These are phyloP conservation scores for Petrosia ficiformis DNA, from an alignment of 37 sponge, comb jelly and placozoan genomes.

Conservation along the genomic window DNA sequence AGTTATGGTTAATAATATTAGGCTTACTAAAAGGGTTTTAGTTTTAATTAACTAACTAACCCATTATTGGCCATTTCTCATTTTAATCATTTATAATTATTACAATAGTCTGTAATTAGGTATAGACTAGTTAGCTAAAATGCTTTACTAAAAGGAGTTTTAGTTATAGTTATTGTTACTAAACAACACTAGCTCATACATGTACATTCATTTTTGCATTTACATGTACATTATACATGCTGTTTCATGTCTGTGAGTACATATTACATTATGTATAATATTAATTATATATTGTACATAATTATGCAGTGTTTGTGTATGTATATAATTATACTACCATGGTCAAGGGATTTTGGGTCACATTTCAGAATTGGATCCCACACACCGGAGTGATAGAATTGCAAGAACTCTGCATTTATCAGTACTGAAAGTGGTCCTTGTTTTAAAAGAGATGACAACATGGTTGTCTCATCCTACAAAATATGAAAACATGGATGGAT, in stretches of 20 bases:
- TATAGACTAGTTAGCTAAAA: neutral
- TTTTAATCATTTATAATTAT: neutral
- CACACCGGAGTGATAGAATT: conserved; percentile 87
- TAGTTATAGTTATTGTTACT: too few species aligned
- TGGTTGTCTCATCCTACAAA: conserved; percentile 57
- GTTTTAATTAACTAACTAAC: too few species aligned
- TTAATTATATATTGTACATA: neutral
- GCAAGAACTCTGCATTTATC: conserved; percentile 70
- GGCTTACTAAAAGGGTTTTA: too few species aligned
- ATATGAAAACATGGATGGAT: neutral
- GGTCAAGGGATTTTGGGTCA: conserved; percentile 40
- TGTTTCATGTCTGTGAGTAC: neutral
- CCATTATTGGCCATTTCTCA: too few species aligned
- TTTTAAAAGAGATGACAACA: conserved; percentile 35
- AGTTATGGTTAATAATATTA: too few species aligned
- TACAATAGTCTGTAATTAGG: neutral
- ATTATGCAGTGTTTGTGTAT: too few species aligned
- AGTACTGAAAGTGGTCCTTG: conserved; percentile 77
- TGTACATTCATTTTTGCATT: neutral
- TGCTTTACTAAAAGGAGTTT: neutral
- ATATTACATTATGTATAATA: neutral
- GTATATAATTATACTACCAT: conserved; percentile 35
- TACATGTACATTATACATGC: neutral
- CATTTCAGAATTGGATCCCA: conserved; percentile 66
- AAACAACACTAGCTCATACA: too few species aligned